phyloP scores from a whole-genome alignment of 2,113 vertebrate genomes.

The Capra hircus region DNA sequence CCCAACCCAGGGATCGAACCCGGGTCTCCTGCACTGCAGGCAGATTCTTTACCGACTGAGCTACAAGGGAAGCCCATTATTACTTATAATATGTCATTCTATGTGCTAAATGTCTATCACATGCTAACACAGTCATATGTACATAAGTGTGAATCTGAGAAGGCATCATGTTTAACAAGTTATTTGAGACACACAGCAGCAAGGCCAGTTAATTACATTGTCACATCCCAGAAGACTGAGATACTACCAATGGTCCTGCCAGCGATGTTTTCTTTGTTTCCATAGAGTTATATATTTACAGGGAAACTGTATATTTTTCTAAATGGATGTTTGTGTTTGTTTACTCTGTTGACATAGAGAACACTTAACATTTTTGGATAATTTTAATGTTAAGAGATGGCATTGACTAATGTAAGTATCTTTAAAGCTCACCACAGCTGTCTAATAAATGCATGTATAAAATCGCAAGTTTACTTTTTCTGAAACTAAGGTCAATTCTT shows the following conservation, averaged over 20 bases:
- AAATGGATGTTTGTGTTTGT: slow-evolving; percentile 9
- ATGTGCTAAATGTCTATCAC: neutral
- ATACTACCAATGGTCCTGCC: neutral
- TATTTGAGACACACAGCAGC: neutral
- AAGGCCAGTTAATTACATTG: neutral
- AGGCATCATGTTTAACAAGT: neutral
- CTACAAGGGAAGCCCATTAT: neutral
- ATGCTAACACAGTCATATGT: neutral
- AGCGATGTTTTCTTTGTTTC: neutral
- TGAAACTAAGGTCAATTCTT: neutral
- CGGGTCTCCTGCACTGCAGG: too few species aligned
- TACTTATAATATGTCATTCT: neutral
- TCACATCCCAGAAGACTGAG: neutral
- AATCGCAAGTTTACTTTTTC: neutral
- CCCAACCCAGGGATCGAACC: too few species aligned
- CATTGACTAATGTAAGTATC: neutral
- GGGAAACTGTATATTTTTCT: neutral
- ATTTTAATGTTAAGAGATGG: neutral
- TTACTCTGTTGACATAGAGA: slow-evolving; percentile 29
- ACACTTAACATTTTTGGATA: slow-evolving; percentile 2
- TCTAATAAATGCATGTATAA: neutral
- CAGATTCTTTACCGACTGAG: too few species aligned
- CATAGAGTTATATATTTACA: neutral
- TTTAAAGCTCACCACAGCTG: neutral
- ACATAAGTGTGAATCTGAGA: neutral